Percentiles rank a stretch among this genome's conserved stretches.
These are phyloP conservation scores for Pollenia angustigena DNA, from an alignment of 2,888 invertebrate species.

Conservation along the genomic window DNA sequence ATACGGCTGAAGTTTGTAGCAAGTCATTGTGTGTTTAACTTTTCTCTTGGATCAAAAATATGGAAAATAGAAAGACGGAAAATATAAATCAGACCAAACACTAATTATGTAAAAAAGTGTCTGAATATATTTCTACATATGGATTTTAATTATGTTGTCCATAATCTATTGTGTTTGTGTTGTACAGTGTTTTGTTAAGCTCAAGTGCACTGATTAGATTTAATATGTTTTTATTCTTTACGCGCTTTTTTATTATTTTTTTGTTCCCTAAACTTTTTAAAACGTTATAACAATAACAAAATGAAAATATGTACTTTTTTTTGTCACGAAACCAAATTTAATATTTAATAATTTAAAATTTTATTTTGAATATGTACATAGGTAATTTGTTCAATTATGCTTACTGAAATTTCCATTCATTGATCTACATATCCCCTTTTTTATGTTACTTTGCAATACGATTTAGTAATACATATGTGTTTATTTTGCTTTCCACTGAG, in stretches of 20 bases:
- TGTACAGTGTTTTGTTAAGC: too few relatives aligned
- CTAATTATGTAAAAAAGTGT: slow-evolving; percentile 14
- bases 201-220: too few relatives aligned
- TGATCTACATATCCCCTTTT: neutral
- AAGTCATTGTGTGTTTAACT: neutral
- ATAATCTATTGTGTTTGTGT: neutral
- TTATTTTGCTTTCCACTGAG: neutral
- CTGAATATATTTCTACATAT: slow-evolving; percentile 10
- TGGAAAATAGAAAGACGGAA: slow-evolving; percentile 14
- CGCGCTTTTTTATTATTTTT: too few relatives aligned
- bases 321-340: too few relatives aligned
- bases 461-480: slow-evolving; percentile 2
- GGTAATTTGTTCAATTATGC: too few relatives aligned
- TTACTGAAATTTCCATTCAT: too few relatives aligned
- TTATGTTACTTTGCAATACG: neutral
- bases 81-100: slow-evolving; percentile 30
- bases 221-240: too few relatives aligned
- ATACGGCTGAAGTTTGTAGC: slow-evolving; percentile 26
- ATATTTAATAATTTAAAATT: too few relatives aligned
- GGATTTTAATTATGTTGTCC: neutral
- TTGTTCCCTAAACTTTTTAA: too few relatives aligned
- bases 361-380: too few relatives aligned
- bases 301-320: too few relatives aligned
- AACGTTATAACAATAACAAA: too few relatives aligned
- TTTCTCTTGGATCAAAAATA: slow-evolving; percentile 30